These are phyloP conservation scores for Apomyelois bistriatella DNA, from an alignment of 2,888 invertebrate species.

Conservation along the genomic window DNA sequence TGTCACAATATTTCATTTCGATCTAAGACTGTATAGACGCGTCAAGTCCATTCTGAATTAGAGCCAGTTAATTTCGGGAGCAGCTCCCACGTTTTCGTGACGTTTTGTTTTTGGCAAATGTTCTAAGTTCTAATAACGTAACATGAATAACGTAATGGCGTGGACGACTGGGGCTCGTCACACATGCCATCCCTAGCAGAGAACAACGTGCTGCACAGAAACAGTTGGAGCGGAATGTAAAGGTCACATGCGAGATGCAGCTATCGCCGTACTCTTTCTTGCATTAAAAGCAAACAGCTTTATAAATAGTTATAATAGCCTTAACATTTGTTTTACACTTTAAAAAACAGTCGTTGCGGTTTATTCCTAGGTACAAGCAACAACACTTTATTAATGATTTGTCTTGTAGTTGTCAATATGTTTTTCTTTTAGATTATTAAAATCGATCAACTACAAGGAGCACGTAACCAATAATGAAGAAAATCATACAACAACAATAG, in stretches of 20 bases:
- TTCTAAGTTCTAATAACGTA: conserved; percentile 34
- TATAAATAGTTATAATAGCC: too few relatives aligned
- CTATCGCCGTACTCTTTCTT: not conserved
- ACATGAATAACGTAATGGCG: conserved; percentile 28
- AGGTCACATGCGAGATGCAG: not conserved
- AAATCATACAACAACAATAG: not conserved
- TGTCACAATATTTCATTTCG: conserved; percentile 19
- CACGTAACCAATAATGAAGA: not conserved
- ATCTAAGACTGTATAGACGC: conserved; percentile 18
- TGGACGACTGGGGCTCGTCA: conserved; percentile 22
- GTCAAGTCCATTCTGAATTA: not conserved
- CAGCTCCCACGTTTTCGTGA: conserved; percentile 36
- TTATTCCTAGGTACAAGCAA: too few relatives aligned
- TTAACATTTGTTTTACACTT: too few relatives aligned
- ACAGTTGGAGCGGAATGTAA: not conserved
- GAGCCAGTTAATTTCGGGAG: conserved; percentile 27
- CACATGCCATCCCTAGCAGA: conserved; percentile 13
- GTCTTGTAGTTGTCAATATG: too few relatives aligned
- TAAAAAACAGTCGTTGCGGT: too few relatives aligned
- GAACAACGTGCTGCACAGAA: not conserved
- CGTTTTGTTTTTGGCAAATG: conserved; percentile 50
- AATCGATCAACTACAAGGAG: too few relatives aligned
- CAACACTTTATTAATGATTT: too few relatives aligned
- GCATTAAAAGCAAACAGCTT: too few relatives aligned
- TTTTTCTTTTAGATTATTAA: too few relatives aligned